These are phyloP conservation scores for Cyrtonyx montezumae DNA, from an alignment of 2,113 vertebrate genomes.

Conservation along the genomic window DNA sequence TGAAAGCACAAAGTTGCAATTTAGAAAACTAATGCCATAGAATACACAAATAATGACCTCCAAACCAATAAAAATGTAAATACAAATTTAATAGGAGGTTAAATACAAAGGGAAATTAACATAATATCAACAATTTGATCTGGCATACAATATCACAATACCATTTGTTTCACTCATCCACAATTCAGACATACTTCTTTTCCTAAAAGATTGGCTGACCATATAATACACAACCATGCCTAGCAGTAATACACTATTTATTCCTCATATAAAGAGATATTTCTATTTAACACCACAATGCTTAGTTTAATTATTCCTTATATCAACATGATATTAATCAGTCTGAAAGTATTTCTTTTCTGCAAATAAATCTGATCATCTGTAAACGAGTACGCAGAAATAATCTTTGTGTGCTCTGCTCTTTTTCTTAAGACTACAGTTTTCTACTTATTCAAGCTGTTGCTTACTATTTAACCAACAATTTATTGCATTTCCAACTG, in stretches of 20 bases:
- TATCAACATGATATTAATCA: neutral
- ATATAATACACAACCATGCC: neutral
- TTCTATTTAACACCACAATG: neutral
- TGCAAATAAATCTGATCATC: too few species aligned
- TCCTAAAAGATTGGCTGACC: neutral
- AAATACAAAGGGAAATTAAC: constrained; percentile 62
- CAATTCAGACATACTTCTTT: neutral
- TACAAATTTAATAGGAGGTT: constrained; percentile 67
- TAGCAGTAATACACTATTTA: neutral
- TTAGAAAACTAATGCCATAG: constrained; percentile 49
- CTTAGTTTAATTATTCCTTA: neutral
- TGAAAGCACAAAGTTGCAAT: constrained; percentile 70
- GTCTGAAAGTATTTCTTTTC: neutral
- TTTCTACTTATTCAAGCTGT: neutral
- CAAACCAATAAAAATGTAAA: constrained; percentile 77
- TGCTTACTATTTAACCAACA: neutral
- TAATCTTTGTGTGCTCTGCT: neutral
- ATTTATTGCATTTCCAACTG: neutral
- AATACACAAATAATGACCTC: constrained; percentile 49
- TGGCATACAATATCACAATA: neutral
- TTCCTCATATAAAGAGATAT: neutral
- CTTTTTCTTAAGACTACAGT: rapidly evolving
- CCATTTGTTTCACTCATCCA: constrained; percentile 8
- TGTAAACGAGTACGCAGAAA: too few species aligned
- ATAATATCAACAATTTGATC: constrained; percentile 59